Base-by-base conservation (phyloP, 2,113 vertebrate species). In the Pyxicephalus adspersus region DNA sequence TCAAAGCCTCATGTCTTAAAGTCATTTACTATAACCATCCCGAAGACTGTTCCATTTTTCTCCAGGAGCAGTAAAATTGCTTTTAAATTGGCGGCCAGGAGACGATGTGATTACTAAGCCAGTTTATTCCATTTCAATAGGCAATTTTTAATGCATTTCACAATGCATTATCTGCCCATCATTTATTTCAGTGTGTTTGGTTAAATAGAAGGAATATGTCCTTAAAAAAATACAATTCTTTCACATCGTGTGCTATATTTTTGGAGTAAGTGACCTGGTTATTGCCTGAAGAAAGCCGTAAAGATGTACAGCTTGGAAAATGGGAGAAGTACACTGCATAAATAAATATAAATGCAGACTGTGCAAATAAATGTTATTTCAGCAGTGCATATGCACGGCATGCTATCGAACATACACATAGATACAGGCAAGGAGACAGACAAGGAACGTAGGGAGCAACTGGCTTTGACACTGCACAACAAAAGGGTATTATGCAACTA, bases 111-210 rank as follows among this genome's bases (percentile, higher is more conserved):
- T 81, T 74, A 45, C 70, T 50, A 57, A 29, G 28, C 70, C 57
- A 55, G 25, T 26, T 22, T 65, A 66, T 72, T 5, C 70, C 45
- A 74, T 81, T 75, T 81, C 70, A 74, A 18, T 34, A 55, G 70
- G 51, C 68, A 73, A 81, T 81, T 74, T 71, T 81, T 73, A 81
- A 81, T 81, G 38, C 79, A 73, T 71, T 81, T 81, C 61, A 81
- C 61, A 65, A 74, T 81, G 52, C 70, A 81, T 75, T 66, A 66
- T 66, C 70, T 38, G 29, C 68, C 52, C 20, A 82, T 75, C 70
- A 74, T 58, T 82, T 82, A 66, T 66, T 73, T 72, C 20, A 29
- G 38, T 31, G 18, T 66, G 51, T 58, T 58, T 82, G 45, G 51
- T 50, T 75, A 82, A 81, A 66, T 66, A 58, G 23, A 15, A 51